Evolutionary conservation across 2,113 vertebrate genomes (phyloP), one percentile per base, ranked within the genome.

Genomic region (Gavia stellata): DNA sequence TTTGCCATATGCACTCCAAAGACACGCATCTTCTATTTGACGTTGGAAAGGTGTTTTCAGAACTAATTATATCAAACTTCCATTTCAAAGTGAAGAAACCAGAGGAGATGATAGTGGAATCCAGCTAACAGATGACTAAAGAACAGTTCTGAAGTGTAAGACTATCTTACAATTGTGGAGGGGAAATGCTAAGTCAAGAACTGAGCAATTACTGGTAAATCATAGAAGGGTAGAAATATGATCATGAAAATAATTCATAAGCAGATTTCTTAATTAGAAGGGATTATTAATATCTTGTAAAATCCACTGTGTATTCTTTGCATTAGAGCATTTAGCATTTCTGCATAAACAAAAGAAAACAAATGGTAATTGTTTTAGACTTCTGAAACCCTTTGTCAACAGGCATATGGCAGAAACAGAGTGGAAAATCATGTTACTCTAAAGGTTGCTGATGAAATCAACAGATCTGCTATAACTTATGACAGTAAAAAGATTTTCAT

Each of bases 351-450:
- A 94, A 90, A 96, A 97, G 72, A 89, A 95, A 95, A 90, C 28
- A 78, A 90, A 71, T 18, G 58, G 63, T 95, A 96, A 90, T 95
- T 97, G 70, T 96, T 95, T 96, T 93, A 82, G 73, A 85, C 53
- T 94, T 96, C 81, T 88, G 94, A 97, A 97, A 94, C 96, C 83
- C 88, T 90, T 73, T 90, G 47, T 96, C 91, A 97, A 86, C 59
- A 84, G 78, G 40, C 82, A 95, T 92, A 92, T 63, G 26, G 67
- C 86, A 85, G 81, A 94, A 94, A 68, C 24, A 90, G 62, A 94
- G 71, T 89, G 67, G 52, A 96, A 97, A 96, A 95, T 97, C 86
- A 77, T 79, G 55, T 96, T 96, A 90, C 72, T 92, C 53, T 88
- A 86, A 93, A 97, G 83, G 74, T 89, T 94, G 78, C 47, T 11